phyloP scores from a whole-genome alignment of 1,140 invertebrate genomes.

The Drosophila mojavensis region DNA sequence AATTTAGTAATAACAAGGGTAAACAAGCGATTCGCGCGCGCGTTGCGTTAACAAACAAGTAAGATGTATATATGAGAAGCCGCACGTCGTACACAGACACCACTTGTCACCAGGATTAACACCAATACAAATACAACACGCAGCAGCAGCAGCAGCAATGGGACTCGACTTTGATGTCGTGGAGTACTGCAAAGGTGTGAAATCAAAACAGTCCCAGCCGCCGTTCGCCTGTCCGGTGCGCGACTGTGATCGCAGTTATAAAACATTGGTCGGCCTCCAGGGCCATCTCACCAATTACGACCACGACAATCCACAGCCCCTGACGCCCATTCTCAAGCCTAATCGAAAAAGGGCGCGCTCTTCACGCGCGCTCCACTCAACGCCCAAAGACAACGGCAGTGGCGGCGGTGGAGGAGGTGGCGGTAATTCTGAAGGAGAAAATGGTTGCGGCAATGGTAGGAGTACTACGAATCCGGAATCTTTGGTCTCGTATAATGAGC shows the following conservation, averaged over 20 bases:
- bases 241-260: conserved; percentile 93
- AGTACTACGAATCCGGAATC: conserved; percentile 82
- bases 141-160: conserved; percentile 62
- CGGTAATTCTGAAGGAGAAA: conserved; percentile 68
- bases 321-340: conserved; percentile 84
- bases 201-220: conserved; percentile 89
- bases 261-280: conserved; percentile 93
- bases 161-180: conserved; percentile 90
- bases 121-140: conserved; percentile 40
- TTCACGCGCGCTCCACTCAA: conserved; percentile 65
- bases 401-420: conserved; percentile 32
- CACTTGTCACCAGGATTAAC: conserved; percentile 58
- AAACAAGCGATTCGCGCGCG: conserved; percentile 57
- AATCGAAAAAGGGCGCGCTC: conserved; percentile 86
- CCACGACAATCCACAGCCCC: conserved; percentile 88
- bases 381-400: conserved; percentile 62
- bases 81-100: conserved; percentile 60
- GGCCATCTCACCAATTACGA: conserved; percentile 94
- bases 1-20: conserved; percentile 61
- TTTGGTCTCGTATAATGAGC: conserved; percentile 83
- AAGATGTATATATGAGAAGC: conserved; percentile 68
- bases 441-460: conserved; percentile 29
- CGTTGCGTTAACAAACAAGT: conserved; percentile 56
- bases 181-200: conserved; percentile 92
- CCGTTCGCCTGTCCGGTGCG: conserved; percentile 93